phyloP scores from a whole-genome alignment of 2,797 vertebrate species.

The Amazonetta brasiliensis region DNA sequence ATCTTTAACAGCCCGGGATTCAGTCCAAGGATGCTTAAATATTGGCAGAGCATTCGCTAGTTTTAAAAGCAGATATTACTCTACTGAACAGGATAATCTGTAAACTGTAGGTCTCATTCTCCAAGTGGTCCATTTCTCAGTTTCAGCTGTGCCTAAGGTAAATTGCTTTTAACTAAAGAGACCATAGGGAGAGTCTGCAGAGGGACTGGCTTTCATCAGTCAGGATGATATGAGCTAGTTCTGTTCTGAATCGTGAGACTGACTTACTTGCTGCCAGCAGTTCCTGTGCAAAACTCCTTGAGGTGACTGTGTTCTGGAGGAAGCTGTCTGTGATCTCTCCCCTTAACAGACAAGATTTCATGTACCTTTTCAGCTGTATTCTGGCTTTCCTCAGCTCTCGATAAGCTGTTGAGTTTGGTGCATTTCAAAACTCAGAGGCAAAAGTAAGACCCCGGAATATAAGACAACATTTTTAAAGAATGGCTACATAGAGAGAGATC shows the following conservation, averaged over 20 bases:
- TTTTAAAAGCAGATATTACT: slow-evolving; percentile 11
- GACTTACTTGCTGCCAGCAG: not conserved
- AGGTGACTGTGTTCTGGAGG: not conserved
- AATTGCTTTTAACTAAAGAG: slow-evolving; percentile 21
- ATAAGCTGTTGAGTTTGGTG: rapidly evolving
- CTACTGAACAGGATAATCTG: not conserved
- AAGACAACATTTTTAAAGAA: not conserved
- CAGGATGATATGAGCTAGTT: not conserved
- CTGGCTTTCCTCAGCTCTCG: not conserved
- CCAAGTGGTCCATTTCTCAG: not conserved
- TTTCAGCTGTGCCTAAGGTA: slow-evolving; percentile 7
- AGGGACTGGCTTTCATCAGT: not conserved
- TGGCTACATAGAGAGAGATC: not conserved
- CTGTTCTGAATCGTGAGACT: not conserved
- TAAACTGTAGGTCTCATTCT: not conserved
- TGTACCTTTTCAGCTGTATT: not conserved
- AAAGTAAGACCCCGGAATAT: not conserved
- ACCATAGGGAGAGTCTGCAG: not conserved
- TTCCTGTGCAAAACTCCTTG: not conserved
- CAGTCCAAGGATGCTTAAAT: not conserved
- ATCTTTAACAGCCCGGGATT: not conserved
- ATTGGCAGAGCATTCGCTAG: not conserved
- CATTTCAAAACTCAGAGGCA: not conserved
- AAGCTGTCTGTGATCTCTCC: not conserved
- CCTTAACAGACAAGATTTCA: not conserved